Percentiles rank a stretch among this genome's conserved stretches.
These are phyloP conservation scores for Forbesichthys papilliferus DNA, from an alignment of 2,113 vertebrate genomes.

Conservation along the genomic window DNA sequence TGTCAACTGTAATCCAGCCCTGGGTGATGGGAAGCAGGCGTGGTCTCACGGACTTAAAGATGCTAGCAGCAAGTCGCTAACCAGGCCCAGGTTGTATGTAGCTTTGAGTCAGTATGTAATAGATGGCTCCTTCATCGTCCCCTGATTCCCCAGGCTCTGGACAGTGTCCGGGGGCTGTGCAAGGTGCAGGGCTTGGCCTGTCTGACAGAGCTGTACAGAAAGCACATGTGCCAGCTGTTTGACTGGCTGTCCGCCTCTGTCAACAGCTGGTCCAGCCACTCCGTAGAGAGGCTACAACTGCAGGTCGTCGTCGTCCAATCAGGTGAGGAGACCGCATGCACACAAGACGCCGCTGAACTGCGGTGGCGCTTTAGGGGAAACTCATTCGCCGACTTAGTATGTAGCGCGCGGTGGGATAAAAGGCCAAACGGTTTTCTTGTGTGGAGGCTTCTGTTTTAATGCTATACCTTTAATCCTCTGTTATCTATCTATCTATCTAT, in stretches of 20 bases:
- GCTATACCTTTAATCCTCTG: no score
- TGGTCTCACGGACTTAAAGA: no score
- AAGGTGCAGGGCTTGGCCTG: slow-evolving; percentile 69
- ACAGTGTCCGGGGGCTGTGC: slow-evolving; percentile 75
- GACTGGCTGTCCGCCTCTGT: slow-evolving; percentile 79
- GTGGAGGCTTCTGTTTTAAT: no score
- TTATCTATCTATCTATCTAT: no score
- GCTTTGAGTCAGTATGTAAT: no score
- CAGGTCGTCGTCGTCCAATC: slow-evolving; percentile 81
- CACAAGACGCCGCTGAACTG: slow-evolving; percentile 19
- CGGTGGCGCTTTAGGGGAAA: slow-evolving; percentile 10
- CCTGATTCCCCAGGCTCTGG: slow-evolving; percentile 75
- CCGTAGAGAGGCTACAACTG: slow-evolving; percentile 83
- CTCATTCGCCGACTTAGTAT: slow-evolving; percentile 8
- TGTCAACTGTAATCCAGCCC: no score
- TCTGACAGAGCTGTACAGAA: slow-evolving; percentile 76
- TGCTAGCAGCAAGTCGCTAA: no score
- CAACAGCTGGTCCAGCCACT: slow-evolving; percentile 80
- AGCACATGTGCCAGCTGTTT: slow-evolving; percentile 81
- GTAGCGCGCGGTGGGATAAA: neutral
- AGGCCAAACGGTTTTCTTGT: no score
- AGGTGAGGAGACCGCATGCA: slow-evolving; percentile 73
- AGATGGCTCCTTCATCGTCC: neutral
- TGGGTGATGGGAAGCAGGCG: no score
- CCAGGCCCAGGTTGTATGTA: no score